Conservation (phyloP, 2,797 vertebrate species). For the Hydrolagus colliei region DNA sequence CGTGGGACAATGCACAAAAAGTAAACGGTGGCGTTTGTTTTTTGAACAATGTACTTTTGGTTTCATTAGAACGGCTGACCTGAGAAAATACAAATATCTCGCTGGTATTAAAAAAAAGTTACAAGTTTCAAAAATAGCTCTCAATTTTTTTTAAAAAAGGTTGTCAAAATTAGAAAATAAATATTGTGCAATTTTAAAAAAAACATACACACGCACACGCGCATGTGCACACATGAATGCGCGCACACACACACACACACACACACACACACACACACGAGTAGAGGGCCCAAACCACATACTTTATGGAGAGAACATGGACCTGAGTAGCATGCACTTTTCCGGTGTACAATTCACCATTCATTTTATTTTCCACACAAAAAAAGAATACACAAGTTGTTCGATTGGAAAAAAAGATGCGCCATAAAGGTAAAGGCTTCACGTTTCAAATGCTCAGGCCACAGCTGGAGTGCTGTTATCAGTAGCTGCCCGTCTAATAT, state of each 20-base stretch:
- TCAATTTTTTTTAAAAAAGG: not conserved
- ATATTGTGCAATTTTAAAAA: conserved; percentile 15
- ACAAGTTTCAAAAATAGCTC: not conserved
- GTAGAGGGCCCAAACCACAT: too few species aligned
- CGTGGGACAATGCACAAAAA: not conserved
- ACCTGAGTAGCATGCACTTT: conserved; percentile 19
- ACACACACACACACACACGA: too few species aligned
- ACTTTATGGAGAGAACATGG: not conserved
- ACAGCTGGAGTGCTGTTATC: not conserved
- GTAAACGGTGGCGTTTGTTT: not conserved
- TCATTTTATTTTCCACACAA: not conserved
- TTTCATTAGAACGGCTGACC: not conserved
- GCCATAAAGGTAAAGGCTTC: not conserved
- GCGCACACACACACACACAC: too few species aligned
- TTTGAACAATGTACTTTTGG: not conserved
- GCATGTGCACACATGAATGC: too few species aligned
- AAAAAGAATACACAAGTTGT: conserved; percentile 21
- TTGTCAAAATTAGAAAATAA: conserved; percentile 14
- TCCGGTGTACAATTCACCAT: conserved; percentile 5
- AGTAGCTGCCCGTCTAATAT: conserved; percentile 21
- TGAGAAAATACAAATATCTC: conserved; percentile 22
- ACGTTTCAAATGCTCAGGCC: not conserved
- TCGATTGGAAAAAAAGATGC: not conserved
- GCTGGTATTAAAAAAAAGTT: not conserved
- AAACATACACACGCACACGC: not conserved